phyloP scores from a whole-genome alignment of 2,797 vertebrate species.

The Manis crassicaudata region DNA sequence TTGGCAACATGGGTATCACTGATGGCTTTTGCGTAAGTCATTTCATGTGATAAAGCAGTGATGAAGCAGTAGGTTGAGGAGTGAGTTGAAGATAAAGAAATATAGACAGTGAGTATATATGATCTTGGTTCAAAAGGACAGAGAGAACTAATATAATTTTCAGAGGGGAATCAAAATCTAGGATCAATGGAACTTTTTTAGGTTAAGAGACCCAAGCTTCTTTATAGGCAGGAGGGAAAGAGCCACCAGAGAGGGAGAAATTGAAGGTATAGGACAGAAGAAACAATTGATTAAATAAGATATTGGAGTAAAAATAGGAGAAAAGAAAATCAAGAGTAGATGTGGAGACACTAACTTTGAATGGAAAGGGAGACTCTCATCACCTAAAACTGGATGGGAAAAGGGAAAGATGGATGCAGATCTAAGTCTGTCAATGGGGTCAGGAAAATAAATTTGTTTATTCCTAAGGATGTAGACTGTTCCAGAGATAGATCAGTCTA shows the following conservation, averaged over 20 bases:
- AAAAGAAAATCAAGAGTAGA: not conserved
- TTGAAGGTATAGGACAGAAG: constrained; percentile 10
- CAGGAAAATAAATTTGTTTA: not conserved
- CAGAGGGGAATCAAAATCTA: not conserved
- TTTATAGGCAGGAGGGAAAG: not conserved
- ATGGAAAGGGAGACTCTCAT: not conserved
- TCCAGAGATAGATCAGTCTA: not conserved
- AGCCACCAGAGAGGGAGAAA: not conserved
- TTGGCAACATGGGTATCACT: not conserved
- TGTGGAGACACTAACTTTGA: not conserved
- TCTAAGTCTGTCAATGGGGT: not conserved
- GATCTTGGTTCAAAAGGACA: constrained; percentile 1
- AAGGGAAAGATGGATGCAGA: not conserved
- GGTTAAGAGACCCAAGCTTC: not conserved
- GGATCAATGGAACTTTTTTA: not conserved
- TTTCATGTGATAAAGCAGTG: not conserved
- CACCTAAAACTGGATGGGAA: not conserved
- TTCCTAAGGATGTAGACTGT: not conserved
- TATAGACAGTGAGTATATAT: not conserved
- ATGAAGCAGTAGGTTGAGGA: not conserved
- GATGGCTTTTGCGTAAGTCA: not conserved
- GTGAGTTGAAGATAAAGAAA: not conserved
- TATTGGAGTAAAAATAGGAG: constrained; percentile 39
- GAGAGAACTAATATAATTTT: not conserved
- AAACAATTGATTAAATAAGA: not conserved